Conservation (phyloP, 2,888 invertebrate species). For the Cryptocheilus praepositus region DNA sequence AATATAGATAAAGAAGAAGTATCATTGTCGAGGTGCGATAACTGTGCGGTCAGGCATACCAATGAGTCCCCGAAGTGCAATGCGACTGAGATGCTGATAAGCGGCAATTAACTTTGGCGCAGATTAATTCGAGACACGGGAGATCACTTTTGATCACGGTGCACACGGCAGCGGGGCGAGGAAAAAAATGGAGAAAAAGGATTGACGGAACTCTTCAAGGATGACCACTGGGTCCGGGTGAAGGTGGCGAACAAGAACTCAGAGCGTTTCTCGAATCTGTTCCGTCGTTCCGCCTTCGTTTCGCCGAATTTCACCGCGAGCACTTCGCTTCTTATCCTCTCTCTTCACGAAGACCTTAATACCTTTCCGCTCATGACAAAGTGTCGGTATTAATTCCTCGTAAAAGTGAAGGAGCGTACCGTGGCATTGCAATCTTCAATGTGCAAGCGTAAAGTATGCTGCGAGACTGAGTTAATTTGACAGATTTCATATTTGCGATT, state of each 20-base stretch:
- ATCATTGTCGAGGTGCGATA: too few species aligned
- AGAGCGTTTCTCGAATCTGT: slow-evolving; percentile 33
- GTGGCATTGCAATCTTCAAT: too few species aligned
- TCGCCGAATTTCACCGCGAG: slow-evolving; percentile 55
- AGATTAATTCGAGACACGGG: slow-evolving; percentile 29
- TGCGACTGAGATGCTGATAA: background rate
- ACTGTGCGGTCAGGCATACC: too few species aligned
- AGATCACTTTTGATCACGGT: background rate
- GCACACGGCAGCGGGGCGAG: background rate
- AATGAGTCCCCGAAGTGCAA: background rate
- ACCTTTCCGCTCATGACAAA: slow-evolving; percentile 15
- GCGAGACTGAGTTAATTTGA: too few species aligned
- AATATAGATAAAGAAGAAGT: too few species aligned
- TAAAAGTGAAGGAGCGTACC: too few species aligned
- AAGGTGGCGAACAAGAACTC: slow-evolving; percentile 47
- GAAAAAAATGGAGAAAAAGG: background rate
- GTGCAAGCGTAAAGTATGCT: too few species aligned
- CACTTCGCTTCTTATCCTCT: slow-evolving; percentile 12
- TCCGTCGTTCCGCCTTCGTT: slow-evolving; percentile 56
- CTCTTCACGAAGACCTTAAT: slow-evolving; percentile 16
- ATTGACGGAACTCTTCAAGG: slow-evolving; percentile 42
- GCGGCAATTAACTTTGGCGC: slow-evolving; percentile 8
- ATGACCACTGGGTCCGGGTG: slow-evolving; percentile 54
- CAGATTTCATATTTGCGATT: too few species aligned
- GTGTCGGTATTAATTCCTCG: slow-evolving; percentile 5